Evolutionary conservation across 53 echinoderm and acorn worm species (phyloP), one percentile per base, ranked within the genome.

Genomic region (Patiria pectinifera): DNA sequence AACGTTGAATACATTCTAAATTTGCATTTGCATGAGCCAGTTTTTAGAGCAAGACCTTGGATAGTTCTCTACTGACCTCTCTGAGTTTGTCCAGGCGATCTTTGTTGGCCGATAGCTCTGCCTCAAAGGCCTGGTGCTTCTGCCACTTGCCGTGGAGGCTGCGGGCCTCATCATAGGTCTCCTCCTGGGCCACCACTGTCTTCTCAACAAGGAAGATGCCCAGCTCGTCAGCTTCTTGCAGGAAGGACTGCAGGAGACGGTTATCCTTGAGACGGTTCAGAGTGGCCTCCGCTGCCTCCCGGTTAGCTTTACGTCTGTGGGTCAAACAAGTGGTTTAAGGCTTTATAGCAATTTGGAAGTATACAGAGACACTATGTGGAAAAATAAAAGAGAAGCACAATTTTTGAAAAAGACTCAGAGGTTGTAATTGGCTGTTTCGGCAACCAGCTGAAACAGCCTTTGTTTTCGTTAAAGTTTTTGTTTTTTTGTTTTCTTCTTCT

Each of bases 101-200:
- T 92, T 96, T 98, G 93, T 98, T 98, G 70, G 96, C 95, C 3
- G 87, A 91, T 46, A 96, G 80, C 91, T 96, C 96, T 13, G 95
- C 95, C 91, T 96, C 96, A 74, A 96, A 98, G 86, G 98, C 95
- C 85, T 95, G 96, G 94, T 98, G 98, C 49, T 98, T 98, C 98
- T 98, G 98, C 92, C 95, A 96, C 84, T 96, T 96, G 93, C 95
- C 94, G 78, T 95, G 98, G 69, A 96, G 94, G 63, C 93, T 98
- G 26, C 96, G 92, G 43, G 98, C 95, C 85, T 96, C 96, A 85
- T 97, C 97, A 46, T 97, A 97, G 46, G 95, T 96, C 94, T 96
- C 96, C 86, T 98, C 98, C 87, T 96, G 96, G 87, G 94, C 95
- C 13, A 98, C 85, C 21, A 97, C 95, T 0, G 78, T 80, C 96